Conservation (phyloP, 2,888 invertebrate species). For the Anthrax anthrax region DNA sequence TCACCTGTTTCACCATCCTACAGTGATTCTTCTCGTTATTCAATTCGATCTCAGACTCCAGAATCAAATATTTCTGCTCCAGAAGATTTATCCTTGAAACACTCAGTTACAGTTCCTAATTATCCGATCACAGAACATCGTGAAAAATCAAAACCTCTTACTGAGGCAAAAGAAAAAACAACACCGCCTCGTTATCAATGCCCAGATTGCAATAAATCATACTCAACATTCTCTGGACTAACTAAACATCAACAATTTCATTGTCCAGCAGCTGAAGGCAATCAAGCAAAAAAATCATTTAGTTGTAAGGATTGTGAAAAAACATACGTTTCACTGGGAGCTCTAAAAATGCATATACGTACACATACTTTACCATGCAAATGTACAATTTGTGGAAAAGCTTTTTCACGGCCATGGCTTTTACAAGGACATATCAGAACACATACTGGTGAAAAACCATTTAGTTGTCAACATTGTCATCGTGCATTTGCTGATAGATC, state of each 20-base stretch:
- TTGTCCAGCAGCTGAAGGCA: conserved; percentile 73
- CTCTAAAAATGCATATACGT: conserved; percentile 96
- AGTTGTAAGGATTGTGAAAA: conserved; percentile 95
- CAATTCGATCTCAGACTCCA: conserved; percentile 32
- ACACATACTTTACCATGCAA: conserved; percentile 97
- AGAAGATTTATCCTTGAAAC: conserved; percentile 32
- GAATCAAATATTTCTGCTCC: conserved; percentile 31
- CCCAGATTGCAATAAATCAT: conserved; percentile 85
- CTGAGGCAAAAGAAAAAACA: conserved; percentile 24
- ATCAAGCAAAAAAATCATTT: conserved; percentile 79
- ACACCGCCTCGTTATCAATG: conserved; percentile 68
- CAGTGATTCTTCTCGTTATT: conserved; percentile 31
- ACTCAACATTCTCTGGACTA: conserved; percentile 92
- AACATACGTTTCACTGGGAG: conserved; percentile 87
- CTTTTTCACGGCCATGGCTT: conserved; percentile 93
- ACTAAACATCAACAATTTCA: conserved; percentile 95
- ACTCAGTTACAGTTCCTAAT: conserved; percentile 7
- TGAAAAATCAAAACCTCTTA: neutral
- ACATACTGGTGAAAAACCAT: conserved; percentile 97
- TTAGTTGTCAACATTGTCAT: conserved; percentile 88
- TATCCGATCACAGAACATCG: neutral
- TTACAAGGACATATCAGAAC: conserved; percentile 96
- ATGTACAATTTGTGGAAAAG: conserved; percentile 91
- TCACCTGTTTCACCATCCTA: conserved; percentile 34
- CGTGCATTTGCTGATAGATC: conserved; percentile 95